Conservation (phyloP, 1,140 invertebrate genomes). For the Monochamus saltuarius region DNA sequence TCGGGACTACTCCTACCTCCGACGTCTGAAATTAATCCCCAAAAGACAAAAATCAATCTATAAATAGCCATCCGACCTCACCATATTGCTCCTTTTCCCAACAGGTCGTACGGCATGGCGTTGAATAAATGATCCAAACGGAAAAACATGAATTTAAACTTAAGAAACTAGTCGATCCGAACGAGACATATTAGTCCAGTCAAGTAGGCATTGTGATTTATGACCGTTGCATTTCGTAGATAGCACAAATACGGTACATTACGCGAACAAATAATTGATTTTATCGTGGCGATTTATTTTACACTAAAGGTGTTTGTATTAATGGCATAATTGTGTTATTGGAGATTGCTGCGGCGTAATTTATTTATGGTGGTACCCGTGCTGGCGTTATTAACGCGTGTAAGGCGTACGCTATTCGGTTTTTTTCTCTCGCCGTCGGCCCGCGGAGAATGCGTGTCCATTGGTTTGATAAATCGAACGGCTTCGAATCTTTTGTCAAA, state of each 20-base stretch:
- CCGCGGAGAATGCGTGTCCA: too few relatives aligned
- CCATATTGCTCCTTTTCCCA: not conserved
- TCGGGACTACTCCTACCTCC: too few relatives aligned
- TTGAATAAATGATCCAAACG: conserved; percentile 13
- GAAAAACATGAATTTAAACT: conserved; percentile 29
- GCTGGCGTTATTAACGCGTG: too few relatives aligned
- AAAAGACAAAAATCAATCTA: conserved; percentile 13
- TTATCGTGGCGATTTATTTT: conserved; percentile 26
- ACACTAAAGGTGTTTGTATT: conserved; percentile 13
- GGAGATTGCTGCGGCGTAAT: conserved; percentile 7
- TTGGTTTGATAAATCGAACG: too few relatives aligned
- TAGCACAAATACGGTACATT: conserved; percentile 20
- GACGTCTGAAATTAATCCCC: too few relatives aligned
- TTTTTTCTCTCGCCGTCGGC: too few relatives aligned
- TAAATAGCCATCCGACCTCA: not conserved
- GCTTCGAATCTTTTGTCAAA: too few relatives aligned
- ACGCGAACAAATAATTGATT: conserved; percentile 13
- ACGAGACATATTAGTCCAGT: conserved; percentile 28
- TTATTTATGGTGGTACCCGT: too few relatives aligned
- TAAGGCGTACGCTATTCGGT: too few relatives aligned
- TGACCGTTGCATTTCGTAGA: conserved; percentile 17
- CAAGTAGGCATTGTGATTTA: conserved; percentile 22
- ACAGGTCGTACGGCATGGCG: conserved; percentile 1
- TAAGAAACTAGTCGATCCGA: conserved; percentile 29
- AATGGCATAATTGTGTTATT: conserved; percentile 22